Base-by-base conservation (phyloP, 2,888 invertebrate species). In the Phlogophora meticulosa region DNA sequence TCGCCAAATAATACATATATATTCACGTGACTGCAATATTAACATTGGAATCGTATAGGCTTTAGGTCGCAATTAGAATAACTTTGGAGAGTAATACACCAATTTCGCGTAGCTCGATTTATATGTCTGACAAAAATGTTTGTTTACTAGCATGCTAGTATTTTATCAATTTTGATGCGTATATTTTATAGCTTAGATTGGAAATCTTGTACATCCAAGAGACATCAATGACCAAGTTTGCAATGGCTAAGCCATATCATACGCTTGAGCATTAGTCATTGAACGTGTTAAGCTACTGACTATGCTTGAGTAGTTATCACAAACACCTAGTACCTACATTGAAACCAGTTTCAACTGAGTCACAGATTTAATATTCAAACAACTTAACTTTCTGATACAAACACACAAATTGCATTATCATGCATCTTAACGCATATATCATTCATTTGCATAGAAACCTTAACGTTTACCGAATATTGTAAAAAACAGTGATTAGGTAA, bases 401-500 rank as follows among this genome's bases (percentile, higher is more conserved):
- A 77, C 38, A 58, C 59, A 75, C 65, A 64, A 75, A 70, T 55
- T 59, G 32, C 42, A 46, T 55, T 82, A 76, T 69, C 75, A 51
- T 17, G 11, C 48, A 78, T 71, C 64, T 71, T 36, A 46, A 57
- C 42, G 40, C n/a, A 34, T 64, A 42, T 52, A 71, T 67, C 52
- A 59, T 24, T 62, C 36, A 76, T 80, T 72, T 77, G 24, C 81
- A 63, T 63, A 71, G 61, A 49, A 52, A 62, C 48, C 22, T 71
- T 49, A 22, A 67, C 56, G 42, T 72, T 57, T 62, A 48, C 32
- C 24, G 22, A 59, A 75, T 57, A 75, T 76, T 76, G 57, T 63
- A 68, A 61, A 69, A 70, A 69, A 68, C 36, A 46, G 28, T 48
- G 17, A 36, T 51, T 57, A 52, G 57, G 17, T 34, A 45, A 17